Base-by-base conservation (phyloP, 2,888 invertebrate species). In the Amorpha juglandis region DNA sequence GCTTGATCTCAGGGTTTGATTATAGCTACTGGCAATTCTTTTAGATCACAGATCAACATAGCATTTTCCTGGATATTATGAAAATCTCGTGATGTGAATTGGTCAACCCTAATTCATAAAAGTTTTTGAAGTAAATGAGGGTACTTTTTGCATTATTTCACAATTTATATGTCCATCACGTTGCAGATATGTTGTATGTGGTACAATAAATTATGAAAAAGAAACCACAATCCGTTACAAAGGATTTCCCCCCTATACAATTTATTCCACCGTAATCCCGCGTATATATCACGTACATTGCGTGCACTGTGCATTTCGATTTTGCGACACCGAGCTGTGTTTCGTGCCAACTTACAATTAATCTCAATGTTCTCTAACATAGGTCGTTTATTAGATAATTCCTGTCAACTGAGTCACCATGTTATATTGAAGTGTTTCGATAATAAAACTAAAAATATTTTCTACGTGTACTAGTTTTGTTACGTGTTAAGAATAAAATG, bases 291-390 rank as follows among this genome's bases (percentile, higher is more conserved):
- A 72, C 68, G 68, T 69, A 69, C 67, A 70, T 77, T 75, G 77
- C 77, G 76, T 79, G 81, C 73, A 69, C 70, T 63, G 66, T 78
- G 69, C 69, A 68, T 70, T 74, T 73, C 67, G 69, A 67, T 74
- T 67, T 69, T 65, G 69, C 67, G 69, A 71, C 71, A 64, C 71
- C 67, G 71, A 75, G 74, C 75, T 71, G 68, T 65, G 69, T 76
- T 74, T 78, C 85, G 81, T 84, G 85, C 71, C 76, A 71, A 77
- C 71, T 71, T 67, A 74, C 79, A 76, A 83, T 87, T 83, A 81
- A 79, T 78, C 78, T 79, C 74, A 78, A 77, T 78, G 71, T 72
- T 77, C 74, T 74, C 69, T 68, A 76, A 77, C 74, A 76, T 73
- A 68, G 69, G 74, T 75, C 73, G 70, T 70, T 77, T 78, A 79